phyloP scores from a whole-genome alignment of 2,888 invertebrate genomes.

The Trachelus iudaicus region DNA sequence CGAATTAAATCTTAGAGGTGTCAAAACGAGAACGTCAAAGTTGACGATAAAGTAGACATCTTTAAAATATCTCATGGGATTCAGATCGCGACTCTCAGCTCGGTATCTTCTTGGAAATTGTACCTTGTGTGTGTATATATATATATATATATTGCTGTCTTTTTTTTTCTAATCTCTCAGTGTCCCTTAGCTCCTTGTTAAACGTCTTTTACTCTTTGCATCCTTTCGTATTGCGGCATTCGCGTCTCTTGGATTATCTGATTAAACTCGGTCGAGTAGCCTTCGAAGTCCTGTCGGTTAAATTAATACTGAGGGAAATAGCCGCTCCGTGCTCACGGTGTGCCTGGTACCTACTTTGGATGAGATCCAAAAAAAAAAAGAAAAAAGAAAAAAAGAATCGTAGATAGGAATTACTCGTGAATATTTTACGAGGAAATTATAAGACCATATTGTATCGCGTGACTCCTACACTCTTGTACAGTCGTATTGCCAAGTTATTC shows the following conservation, averaged over 20 bases:
- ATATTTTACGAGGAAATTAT: no score
- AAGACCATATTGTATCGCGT: no score
- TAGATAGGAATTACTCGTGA: not conserved
- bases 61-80: slow-evolving; percentile 12
- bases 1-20: no score
- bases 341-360: not conserved
- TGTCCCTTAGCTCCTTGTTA: slow-evolving; percentile 11
- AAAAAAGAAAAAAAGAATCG: not conserved
- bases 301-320: not conserved
- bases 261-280: not conserved
- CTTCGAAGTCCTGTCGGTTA: not conserved
- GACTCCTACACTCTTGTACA: no score
- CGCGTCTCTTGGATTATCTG: not conserved
- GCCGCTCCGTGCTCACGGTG: not conserved
- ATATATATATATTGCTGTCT: no score
- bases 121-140: not conserved
- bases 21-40: no score
- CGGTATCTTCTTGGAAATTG: not conserved
- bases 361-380: not conserved
- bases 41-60: no score
- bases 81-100: not conserved
- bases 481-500: no score
- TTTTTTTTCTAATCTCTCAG: not conserved
- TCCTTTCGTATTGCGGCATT: not conserved
- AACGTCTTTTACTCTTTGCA: not conserved